Conservation (phyloP, 2,797 vertebrate species). For the Chelidonichthys spinosus region DNA sequence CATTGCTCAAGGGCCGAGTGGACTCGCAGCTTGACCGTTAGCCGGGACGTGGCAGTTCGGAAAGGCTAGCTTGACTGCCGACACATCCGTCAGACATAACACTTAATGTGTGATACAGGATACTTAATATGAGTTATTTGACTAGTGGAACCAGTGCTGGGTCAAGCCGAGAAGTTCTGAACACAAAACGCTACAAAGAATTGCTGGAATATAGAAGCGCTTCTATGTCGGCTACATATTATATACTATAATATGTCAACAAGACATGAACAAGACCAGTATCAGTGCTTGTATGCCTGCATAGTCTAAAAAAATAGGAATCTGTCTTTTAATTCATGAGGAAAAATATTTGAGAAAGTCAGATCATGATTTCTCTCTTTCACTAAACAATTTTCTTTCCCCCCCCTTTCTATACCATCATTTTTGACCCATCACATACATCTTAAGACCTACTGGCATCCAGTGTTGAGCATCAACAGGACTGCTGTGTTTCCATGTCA, state of each 20-base stretch:
- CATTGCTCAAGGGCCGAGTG: slow-evolving; percentile 49
- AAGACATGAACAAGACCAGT: too few species aligned
- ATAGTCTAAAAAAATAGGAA: too few species aligned
- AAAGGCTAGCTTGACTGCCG: background rate
- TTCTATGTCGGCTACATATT: background rate
- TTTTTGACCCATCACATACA: background rate
- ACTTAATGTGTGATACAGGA: background rate
- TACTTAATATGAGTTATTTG: background rate
- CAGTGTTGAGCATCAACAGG: background rate
- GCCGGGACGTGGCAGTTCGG: background rate
- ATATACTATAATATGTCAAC: too few species aligned
- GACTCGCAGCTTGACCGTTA: slow-evolving; percentile 37
- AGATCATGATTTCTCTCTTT: background rate
- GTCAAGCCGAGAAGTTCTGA: slow-evolving; percentile 1
- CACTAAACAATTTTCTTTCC: background rate
- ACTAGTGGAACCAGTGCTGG: background rate
- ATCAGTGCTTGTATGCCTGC: too few species aligned
- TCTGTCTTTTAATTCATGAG: too few species aligned
- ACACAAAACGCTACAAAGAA: background rate
- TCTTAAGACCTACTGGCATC: background rate
- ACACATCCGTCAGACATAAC: slow-evolving; percentile 8
- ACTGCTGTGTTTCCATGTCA: background rate
- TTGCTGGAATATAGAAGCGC: background rate
- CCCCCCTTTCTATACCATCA: background rate
- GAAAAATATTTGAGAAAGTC: background rate